Evolutionary conservation across 1,140 invertebrate species (phyloP), one percentile per base, ranked within the genome.

Genomic region (Aporrectodea caliginosa): DNA sequence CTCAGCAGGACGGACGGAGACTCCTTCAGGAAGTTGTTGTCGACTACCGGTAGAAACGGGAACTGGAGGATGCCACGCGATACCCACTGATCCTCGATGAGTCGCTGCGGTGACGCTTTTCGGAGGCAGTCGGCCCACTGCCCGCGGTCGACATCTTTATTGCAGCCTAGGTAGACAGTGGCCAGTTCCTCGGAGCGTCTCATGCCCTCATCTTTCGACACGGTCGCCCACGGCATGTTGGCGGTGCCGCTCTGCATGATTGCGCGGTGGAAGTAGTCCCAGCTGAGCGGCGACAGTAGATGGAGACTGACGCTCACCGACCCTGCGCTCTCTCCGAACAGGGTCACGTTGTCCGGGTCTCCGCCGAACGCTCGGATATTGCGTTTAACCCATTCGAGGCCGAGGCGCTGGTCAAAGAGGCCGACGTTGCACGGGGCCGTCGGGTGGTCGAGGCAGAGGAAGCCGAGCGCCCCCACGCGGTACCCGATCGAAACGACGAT

Each of bases 361-460:
- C 87, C 86, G 22, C 84, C 84, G 79, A 87, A 86, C 14, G 31
- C 73, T 2, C 31, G 78, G 77, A 88, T 87, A 79, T 89, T 87
- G 32, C 86, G 78, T 31, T 86, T 87, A 6, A 92, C 86, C 92
- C 91, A 92, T 86, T 89, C 84, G 34, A 90, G 73, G 12, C 95
- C 96, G 93, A 98, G 93, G 82, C 96, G 89, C 34, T 78, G 77
- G 88, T 98, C 95, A 88, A 95, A 97, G 79, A 98, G 89, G 12
- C 96, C 97, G 73, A 95, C 93, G 87, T 98, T 99, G 12, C 96
- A 96, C 0, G 95, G 95, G 30, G 95, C 95, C 83, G 97, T 95
- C 14, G 93, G 88, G 12, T 81, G 73, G 32, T 93, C 94, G 83
- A 98, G 93, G 88, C 94, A 97, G 2, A 98, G 90, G 87, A 97